These are phyloP conservation scores for Hippocampus barbouri DNA, from an alignment of 2,113 vertebrate species.

Conservation along the genomic window DNA sequence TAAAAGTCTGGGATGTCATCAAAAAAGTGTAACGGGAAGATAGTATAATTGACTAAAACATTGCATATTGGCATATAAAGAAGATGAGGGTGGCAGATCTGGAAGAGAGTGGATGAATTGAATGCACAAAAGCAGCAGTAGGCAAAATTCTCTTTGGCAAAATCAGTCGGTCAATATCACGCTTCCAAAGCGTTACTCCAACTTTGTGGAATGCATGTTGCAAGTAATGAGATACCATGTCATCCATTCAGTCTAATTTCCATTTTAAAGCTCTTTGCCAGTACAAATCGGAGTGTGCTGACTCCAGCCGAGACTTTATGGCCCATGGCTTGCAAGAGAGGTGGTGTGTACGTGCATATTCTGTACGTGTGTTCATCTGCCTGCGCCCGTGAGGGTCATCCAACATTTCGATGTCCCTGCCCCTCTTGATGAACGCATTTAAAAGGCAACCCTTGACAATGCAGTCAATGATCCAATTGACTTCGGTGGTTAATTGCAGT, in stretches of 20 bases:
- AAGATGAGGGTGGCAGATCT: constrained; percentile 1
- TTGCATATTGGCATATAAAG: constrained; percentile 10
- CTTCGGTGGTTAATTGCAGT: constrained; percentile 50
- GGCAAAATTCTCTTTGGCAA: constrained; percentile 15
- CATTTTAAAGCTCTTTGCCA: constrained; percentile 54
- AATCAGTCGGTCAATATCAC: constrained; percentile 21
- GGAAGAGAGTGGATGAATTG: constrained; percentile 11
- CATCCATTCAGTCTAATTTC: constrained; percentile 61
- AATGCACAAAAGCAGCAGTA: constrained; percentile 29
- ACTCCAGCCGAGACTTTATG: constrained; percentile 52
- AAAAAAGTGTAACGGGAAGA: background rate
- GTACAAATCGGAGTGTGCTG: constrained; percentile 18
- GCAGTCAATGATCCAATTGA: constrained; percentile 40
- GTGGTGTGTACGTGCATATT: constrained; percentile 1
- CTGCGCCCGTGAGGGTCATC: constrained; percentile 8
- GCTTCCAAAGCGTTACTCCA: constrained; percentile 29
- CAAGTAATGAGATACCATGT: constrained; percentile 51
- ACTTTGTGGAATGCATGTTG: constrained; percentile 35
- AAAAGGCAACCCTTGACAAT: constrained; percentile 43
- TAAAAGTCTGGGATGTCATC: background rate
- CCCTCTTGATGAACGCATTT: constrained; percentile 51
- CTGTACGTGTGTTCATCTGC: constrained; percentile 4
- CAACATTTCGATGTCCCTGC: constrained; percentile 19
- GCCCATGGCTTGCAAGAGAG: constrained; percentile 20
- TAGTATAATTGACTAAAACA: background rate